Evolutionary conservation across 1,140 invertebrate species (phyloP).

Genomic region (Magallana angulata): DNA sequence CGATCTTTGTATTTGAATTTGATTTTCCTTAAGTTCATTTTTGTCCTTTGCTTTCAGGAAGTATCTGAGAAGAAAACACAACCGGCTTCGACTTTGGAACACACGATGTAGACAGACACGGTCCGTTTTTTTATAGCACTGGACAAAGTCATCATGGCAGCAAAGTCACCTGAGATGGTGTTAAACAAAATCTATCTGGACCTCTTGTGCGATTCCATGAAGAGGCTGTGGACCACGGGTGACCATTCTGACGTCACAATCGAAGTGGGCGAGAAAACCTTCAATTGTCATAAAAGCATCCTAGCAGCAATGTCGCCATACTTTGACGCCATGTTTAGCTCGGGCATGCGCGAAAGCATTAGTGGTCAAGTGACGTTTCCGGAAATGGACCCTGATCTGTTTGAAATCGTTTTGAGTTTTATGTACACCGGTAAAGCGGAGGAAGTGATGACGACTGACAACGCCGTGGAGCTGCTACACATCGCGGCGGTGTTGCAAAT

Average conservation of each 20-base stretch:
- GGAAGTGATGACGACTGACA: conserved; percentile 65
- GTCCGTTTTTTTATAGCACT: too few species aligned
- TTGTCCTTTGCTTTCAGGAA: too few species aligned
- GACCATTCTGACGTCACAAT: conserved; percentile 66
- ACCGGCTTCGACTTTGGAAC: too few species aligned
- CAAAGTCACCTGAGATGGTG: not conserved
- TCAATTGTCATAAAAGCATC: conserved; percentile 66
- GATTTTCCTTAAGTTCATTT: too few species aligned
- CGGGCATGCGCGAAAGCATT: conserved; percentile 73
- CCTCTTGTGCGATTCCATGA: conserved; percentile 35
- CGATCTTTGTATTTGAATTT: too few species aligned
- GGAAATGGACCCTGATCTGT: conserved; percentile 69
- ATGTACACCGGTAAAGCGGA: conserved; percentile 69
- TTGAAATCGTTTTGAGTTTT: conserved; percentile 69
- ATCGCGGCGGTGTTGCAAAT: conserved; percentile 71
- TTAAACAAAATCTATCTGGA: not conserved
- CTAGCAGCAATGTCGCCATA: conserved; percentile 63
- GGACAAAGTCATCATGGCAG: not conserved
- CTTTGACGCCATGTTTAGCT: conserved; percentile 70
- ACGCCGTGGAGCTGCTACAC: conserved; percentile 70
- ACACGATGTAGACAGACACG: too few species aligned
- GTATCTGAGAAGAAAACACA: too few species aligned
- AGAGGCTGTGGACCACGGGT: conserved; percentile 53
- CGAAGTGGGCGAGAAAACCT: conserved; percentile 60
- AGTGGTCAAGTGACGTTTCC: conserved; percentile 72